Base-by-base conservation (phyloP, 2,113 vertebrate genomes). In the Mus pahari region DNA sequence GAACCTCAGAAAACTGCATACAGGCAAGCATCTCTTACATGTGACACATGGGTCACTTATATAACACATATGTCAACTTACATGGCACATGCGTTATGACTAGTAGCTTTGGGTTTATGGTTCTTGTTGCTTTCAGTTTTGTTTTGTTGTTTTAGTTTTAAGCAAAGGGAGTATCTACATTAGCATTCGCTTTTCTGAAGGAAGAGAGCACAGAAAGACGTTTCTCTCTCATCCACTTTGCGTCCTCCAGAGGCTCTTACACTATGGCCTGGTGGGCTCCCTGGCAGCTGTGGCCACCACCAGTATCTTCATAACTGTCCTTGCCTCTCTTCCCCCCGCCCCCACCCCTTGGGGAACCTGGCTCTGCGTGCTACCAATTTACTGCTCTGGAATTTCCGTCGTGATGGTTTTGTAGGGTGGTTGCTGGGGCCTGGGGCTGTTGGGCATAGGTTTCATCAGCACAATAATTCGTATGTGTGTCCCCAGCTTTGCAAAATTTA, bases 401-500 rank as follows among this genome's bases (percentile, higher is more conserved):
- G 19, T 5, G 79, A 79, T 90, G 79, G 81, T 86, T 89, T 74
- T 82, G 90, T 86, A 17, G 33, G 22, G 78, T 62, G 77, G 70
- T 42, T 53, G 64, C 75, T 83, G 42, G 0, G 75, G 53, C 79
- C 95, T 62, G 26, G 64, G 97, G 92, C 94, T 68, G 39, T 10
- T 20, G 92, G 86, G 73, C 0, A 0, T 88, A n/a, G 66, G 77
- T 84, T 90, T 77, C 77, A 82, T 77, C 71, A 58, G 82, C 70
- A 48, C 75, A 36, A 36, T 31, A n/a, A 84, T 39, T 83, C 62
- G 82, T 50, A 17, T 58, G 84, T 73, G 74, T 66, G 8, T 86
- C n/a, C 66, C 55, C 7, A 28, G 83, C 87, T 60, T 83, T 95
- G 94, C 90, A n/a, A 62, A 70, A 62, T 95, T 95, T 83, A 89